phyloP scores from a whole-genome alignment of 1,140 invertebrate species.

The Reticulitermes speratus region DNA sequence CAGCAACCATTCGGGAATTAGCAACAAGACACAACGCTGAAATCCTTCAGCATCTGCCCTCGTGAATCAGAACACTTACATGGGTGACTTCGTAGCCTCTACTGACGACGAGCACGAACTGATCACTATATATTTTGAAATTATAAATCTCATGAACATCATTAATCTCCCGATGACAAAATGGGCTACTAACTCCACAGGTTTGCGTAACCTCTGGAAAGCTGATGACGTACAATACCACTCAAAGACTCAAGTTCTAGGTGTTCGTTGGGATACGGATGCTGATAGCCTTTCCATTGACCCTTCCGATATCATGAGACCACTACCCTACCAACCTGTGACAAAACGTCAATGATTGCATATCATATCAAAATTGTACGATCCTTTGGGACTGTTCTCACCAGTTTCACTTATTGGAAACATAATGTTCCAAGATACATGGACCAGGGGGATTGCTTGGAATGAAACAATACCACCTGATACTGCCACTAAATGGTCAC shows the following conservation, averaged over 20 bases:
- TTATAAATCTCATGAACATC: not conserved
- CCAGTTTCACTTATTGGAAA: slow-evolving; percentile 6
- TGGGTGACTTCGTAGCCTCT: not conserved
- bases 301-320: not conserved
- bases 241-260: not conserved
- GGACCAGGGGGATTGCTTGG: not conserved
- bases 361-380: not conserved
- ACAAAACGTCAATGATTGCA: slow-evolving; percentile 3
- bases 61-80: not conserved
- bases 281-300: not conserved
- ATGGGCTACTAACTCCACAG: not conserved
- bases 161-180: not conserved
- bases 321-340: not conserved
- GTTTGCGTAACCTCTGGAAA: not conserved
- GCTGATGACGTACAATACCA: not conserved
- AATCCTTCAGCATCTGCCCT: not conserved
- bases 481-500: not conserved
- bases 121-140: not conserved
- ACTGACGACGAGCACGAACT: not conserved
- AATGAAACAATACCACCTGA: not conserved
- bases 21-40: not conserved
- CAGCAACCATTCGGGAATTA: slow-evolving; percentile 5
- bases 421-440: slow-evolving; percentile 15
- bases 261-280: not conserved
- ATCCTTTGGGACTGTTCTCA: not conserved